Percentiles rank a stretch among this genome's conserved stretches.
phyloP scores from a whole-genome alignment of 2,797 vertebrate genomes.

The Oreochromis grahami region DNA sequence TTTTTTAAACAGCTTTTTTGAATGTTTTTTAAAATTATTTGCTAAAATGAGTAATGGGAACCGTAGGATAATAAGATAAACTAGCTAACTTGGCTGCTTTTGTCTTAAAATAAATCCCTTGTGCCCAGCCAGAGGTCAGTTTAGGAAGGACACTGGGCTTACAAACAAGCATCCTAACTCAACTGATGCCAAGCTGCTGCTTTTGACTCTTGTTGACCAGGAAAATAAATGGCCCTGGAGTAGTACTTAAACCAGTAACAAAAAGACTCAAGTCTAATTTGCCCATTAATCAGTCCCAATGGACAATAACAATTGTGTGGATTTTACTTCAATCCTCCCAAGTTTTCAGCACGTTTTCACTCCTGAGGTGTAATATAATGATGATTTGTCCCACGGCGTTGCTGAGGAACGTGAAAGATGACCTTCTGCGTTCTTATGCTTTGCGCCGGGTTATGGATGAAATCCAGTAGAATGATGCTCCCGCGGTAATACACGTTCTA shows the following conservation, averaged over 20 bases:
- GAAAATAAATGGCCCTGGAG: too few species aligned
- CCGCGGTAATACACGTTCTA: rapidly evolving
- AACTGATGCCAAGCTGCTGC: background rate
- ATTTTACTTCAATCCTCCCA: background rate
- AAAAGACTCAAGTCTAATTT: background rate
- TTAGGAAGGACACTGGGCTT: background rate
- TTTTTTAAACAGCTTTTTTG: background rate
- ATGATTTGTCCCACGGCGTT: rapidly evolving
- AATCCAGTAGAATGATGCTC: background rate
- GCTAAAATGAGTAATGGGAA: background rate
- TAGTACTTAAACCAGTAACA: background rate
- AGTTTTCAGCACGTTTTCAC: background rate
- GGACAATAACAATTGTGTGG: background rate
- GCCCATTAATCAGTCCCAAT: background rate
- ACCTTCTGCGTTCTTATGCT: background rate
- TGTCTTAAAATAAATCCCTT: background rate
- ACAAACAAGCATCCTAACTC: background rate
- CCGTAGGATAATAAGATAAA: background rate
- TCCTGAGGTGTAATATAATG: background rate
- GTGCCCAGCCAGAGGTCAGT: rapidly evolving
- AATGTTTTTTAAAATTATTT: rapidly evolving
- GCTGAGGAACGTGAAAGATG: background rate
- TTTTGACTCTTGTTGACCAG: background rate
- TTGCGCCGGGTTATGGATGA: background rate
- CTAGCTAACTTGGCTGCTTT: background rate